Base-by-base conservation (phyloP, 2,888 invertebrate species). In the Zele albiditarsus region DNA sequence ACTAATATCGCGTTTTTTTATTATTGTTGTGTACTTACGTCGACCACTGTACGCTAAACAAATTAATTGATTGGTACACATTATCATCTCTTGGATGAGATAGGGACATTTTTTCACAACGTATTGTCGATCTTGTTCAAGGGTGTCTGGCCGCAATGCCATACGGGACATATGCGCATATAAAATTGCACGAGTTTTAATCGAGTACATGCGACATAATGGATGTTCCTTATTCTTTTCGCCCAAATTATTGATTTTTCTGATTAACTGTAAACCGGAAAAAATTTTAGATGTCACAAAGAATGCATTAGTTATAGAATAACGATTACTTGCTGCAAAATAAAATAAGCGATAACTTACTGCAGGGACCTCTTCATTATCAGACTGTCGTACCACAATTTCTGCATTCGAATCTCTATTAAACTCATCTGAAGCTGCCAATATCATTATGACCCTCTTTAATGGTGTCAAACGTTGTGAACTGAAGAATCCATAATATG, bases 141-240 rank as follows among this genome's bases (percentile, higher is more conserved):
- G 90, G 0, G 96, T 96, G 69, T 93, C 92, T 0, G 93, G 92
- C 82, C 95, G 95, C 25, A 97, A 89, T 2, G 92, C 90, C 86
- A 98, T 93, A 67, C 99, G 93, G n/a, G 94, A 92, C 71, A 99
- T 91, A 90, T 99, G 99, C 1, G 98, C 98, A 89, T 98, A 97
- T n/a, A 99, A 91, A 25, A 99, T 91, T 27, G 98, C 97, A 60
- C 99, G 92, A 0, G 99, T 97, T 89, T 95, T 96, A 80, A 96
- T 94, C 82, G 98, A 98, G 91, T 98, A 99, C 71, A 95, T 92
- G 77, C 95, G 94, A 89, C 98, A 98, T 23, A 99, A 91, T 0
- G 99, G 99, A 80, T 94, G 92, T 88, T 99, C 99, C 86, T 97
- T 97, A 89, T 98, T 98, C 90, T 98, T 99, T 89, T 98, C 99